These are phyloP conservation scores for Carcina quercana DNA, from an alignment of 2,888 invertebrate genomes.

Conservation along the genomic window DNA sequence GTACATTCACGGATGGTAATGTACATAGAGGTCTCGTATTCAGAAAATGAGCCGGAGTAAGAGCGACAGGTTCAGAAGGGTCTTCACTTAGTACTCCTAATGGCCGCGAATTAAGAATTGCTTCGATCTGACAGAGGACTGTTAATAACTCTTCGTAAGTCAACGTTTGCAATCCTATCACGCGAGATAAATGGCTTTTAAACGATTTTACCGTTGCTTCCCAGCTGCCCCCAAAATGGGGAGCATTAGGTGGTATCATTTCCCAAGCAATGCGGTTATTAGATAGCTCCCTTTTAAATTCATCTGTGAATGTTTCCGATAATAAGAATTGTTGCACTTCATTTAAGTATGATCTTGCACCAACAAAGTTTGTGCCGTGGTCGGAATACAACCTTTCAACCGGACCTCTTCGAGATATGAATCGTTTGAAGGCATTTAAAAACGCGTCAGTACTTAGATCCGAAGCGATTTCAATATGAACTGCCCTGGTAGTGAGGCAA, in stretches of 20 bases:
- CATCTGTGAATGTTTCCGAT: no score
- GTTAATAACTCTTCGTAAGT: conserved; percentile 7
- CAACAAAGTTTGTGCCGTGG: conserved; percentile 10
- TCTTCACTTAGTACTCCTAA: conserved; percentile 1
- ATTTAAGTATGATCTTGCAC: conserved; percentile 1
- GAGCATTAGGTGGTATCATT: conserved; percentile 1
- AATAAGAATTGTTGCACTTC: neutral
- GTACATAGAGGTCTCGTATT: neutral
- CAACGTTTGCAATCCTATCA: conserved; percentile 3
- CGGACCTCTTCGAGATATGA: conserved; percentile 16
- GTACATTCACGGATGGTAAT: no score
- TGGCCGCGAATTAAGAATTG: conserved; percentile 4
- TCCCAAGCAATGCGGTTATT: conserved; percentile 1
- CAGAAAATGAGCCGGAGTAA: neutral
- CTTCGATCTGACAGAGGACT: conserved; percentile 5
- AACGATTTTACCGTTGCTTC: conserved; percentile 2
- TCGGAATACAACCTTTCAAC: conserved; percentile 9
- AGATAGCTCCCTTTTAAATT: neutral
- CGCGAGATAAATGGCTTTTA: conserved; percentile 6
- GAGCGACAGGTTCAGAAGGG: conserved; percentile 1
- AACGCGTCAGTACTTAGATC: conserved; percentile 13
- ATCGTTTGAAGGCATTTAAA: conserved; percentile 14
- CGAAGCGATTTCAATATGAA: conserved; percentile 13
- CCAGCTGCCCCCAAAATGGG: conserved; percentile 5
- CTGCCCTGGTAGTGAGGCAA: conserved; percentile 11